phyloP scores from a whole-genome alignment of 2,113 vertebrate species.

The Phyllostomus discolor region DNA sequence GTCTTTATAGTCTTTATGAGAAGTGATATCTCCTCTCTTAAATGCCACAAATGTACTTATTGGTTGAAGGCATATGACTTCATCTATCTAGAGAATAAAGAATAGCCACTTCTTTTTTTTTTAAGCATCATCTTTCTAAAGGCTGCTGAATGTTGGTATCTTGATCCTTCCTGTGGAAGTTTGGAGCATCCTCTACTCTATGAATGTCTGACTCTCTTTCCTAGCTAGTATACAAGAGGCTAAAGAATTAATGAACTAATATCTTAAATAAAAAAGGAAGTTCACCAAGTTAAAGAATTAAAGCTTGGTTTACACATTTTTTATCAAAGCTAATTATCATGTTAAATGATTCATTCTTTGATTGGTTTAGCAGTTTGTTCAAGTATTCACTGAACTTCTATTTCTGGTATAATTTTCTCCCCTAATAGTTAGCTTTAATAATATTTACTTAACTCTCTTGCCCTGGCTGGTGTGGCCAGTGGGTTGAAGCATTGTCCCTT shows the following conservation, averaged over 20 bases:
- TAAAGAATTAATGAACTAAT: not conserved
- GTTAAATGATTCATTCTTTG: not conserved
- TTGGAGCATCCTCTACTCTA: not conserved
- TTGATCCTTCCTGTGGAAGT: not conserved
- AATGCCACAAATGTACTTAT: not conserved
- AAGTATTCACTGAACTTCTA: not conserved
- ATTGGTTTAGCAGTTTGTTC: not conserved
- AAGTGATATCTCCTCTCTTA: not conserved
- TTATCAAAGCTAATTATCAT: not conserved
- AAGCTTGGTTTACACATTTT: not conserved
- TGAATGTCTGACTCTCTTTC: not conserved
- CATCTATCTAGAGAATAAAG: not conserved
- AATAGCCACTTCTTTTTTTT: not conserved
- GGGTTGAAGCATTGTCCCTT: too few relatives aligned
- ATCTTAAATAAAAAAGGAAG: not conserved
- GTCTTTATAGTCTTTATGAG: not conserved
- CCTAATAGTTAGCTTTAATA: not conserved
- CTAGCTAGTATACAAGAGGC: not conserved
- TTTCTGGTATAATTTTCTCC: not conserved
- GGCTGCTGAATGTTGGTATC: not conserved
- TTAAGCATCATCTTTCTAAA: not conserved
- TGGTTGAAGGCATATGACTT: not conserved
- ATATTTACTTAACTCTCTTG: not conserved
- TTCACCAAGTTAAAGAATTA: not conserved
- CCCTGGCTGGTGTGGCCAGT: too few relatives aligned